These are phyloP conservation scores for Crossaster papposus DNA, from an alignment of 53 echinoderm and acorn worm genomes.

Conservation along the genomic window DNA sequence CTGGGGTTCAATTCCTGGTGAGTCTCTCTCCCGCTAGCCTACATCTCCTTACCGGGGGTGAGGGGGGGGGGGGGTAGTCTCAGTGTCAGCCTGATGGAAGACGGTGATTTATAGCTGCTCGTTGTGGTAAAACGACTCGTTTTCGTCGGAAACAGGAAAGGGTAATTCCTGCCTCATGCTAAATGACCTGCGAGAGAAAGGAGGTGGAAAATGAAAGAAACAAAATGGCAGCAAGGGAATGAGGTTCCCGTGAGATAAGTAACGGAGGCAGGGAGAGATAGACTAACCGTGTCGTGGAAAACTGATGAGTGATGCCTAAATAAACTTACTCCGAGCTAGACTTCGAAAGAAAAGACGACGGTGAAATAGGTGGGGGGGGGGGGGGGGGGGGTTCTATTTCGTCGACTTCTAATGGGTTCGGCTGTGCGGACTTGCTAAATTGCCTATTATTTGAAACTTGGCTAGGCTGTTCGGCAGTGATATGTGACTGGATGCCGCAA, in stretches of 20 bases:
- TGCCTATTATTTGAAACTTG: constrained; percentile 12
- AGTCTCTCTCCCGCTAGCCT: background rate
- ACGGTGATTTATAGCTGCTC: constrained; percentile 43
- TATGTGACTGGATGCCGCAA: background rate
- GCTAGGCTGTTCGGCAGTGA: background rate
- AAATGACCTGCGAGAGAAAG: constrained; percentile 27
- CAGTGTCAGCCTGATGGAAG: constrained; percentile 5
- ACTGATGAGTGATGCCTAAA: constrained; percentile 20
- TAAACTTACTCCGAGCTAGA: background rate
- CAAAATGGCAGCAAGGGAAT: background rate
- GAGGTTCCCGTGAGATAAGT: background rate
- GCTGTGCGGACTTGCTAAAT: constrained; percentile 18
- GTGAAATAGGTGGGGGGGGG: background rate
- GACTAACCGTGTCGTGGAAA: constrained; percentile 28
- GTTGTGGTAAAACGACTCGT: constrained; percentile 51
- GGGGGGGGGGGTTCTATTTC: background rate
- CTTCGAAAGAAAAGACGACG: background rate
- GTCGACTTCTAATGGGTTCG: background rate
- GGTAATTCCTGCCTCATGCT: constrained; percentile 52
- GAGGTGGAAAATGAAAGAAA: constrained; percentile 7
- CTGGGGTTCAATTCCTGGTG: background rate
- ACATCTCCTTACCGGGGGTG: background rate
- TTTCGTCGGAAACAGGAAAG: constrained; percentile 47
- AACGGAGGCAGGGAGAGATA: background rate
- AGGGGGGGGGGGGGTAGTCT: background rate